Conservation (phyloP, 2,888 invertebrate genomes). For the Chesias legatella region DNA sequence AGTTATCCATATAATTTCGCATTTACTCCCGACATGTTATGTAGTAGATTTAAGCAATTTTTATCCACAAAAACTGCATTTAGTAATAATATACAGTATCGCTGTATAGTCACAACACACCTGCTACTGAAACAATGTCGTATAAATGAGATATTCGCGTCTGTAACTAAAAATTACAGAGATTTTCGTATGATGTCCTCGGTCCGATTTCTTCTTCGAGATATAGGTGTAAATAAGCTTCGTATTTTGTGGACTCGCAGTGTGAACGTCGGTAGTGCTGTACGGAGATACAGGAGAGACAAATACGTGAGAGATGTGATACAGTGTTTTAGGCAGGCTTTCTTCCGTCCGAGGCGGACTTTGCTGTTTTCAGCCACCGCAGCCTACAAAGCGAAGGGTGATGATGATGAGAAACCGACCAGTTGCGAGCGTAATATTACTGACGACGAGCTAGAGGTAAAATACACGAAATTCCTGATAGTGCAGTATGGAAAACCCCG, state of each 20-base stretch:
- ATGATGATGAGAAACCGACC: constrained; percentile 33
- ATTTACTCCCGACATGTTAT: constrained; percentile 56
- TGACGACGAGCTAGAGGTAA: constrained; percentile 65
- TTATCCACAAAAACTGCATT: constrained; percentile 36
- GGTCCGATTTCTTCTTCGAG: constrained; percentile 52
- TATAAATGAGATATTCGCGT: constrained; percentile 34
- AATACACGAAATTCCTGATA: too few relatives aligned
- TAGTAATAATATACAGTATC: constrained; percentile 36
- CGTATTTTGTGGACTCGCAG: constrained; percentile 62
- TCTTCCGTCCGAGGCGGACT: constrained; percentile 55
- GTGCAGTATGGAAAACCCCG: not conserved
- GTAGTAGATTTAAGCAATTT: constrained; percentile 52
- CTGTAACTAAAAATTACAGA: constrained; percentile 31
- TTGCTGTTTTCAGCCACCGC: constrained; percentile 64
- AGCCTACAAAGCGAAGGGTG: constrained; percentile 50
- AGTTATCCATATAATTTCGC: constrained; percentile 54
- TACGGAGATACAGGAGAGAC: constrained; percentile 57
- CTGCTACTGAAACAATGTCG: constrained; percentile 44
- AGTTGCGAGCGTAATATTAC: constrained; percentile 52
- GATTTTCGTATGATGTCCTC: constrained; percentile 46
- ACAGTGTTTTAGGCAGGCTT: constrained; percentile 56
- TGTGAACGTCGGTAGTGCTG: constrained; percentile 52
- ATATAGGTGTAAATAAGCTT: constrained; percentile 52
- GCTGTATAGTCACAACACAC: constrained; percentile 36
- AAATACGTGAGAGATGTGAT: constrained; percentile 60